These are phyloP conservation scores for Ischnus inquisitorius DNA, from an alignment of 2,888 invertebrate species.

Conservation along the genomic window DNA sequence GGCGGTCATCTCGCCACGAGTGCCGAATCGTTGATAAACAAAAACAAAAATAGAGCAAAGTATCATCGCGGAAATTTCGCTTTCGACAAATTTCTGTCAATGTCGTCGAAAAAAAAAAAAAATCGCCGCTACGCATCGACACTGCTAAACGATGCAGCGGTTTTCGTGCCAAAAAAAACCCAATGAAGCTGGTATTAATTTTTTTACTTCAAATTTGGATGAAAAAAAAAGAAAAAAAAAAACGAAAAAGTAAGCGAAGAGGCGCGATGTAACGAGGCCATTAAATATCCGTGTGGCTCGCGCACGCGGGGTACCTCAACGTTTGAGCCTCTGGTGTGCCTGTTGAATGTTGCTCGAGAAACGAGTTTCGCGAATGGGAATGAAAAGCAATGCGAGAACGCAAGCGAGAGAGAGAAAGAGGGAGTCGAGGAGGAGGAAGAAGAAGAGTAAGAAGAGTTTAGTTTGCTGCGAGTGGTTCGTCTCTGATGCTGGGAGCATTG, in stretches of 20 bases:
- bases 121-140: neutral
- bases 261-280: conserved; percentile 68
- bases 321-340: conserved; percentile 21
- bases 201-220: conserved; percentile 9
- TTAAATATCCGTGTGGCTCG: conserved; percentile 67
- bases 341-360: conserved; percentile 60
- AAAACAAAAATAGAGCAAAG: neutral
- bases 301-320: conserved; percentile 48
- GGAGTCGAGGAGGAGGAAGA: conserved; percentile 10
- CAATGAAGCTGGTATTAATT: neutral
- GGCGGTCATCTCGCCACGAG: conserved; percentile 1
- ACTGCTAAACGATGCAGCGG: neutral
- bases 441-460: conserved; percentile 34
- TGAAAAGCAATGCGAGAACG: conserved; percentile 56
- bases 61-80: neutral
- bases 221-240: neutral
- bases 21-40: neutral
- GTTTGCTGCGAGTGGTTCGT: conserved; percentile 41
- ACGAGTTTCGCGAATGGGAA: conserved; percentile 69
- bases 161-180: neutral
- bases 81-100: neutral
- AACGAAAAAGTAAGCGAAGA: neutral
- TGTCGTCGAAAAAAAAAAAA: no score
- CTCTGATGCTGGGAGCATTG: conserved; percentile 53
- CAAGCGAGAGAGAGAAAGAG: conserved; percentile 13